phyloP scores from a whole-genome alignment of 2,888 invertebrate genomes.

The Clunio marinus region DNA sequence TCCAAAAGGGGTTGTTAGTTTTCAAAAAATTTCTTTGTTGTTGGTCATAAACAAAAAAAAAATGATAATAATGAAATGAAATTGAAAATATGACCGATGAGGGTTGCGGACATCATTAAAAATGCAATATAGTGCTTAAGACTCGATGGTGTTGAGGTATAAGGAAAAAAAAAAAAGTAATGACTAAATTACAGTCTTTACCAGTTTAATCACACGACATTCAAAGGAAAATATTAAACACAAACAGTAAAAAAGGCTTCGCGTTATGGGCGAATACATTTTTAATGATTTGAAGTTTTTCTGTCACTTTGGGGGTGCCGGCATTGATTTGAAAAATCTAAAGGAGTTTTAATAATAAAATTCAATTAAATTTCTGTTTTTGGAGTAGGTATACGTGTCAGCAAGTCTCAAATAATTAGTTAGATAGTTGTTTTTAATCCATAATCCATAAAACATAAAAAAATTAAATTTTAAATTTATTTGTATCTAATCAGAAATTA shows the following conservation, averaged over 20 bases:
- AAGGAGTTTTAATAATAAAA: no score
- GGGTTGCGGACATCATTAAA: constrained; percentile 26
- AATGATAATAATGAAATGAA: not conserved
- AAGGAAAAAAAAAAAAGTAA: constrained; percentile 1
- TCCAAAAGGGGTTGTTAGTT: not conserved
- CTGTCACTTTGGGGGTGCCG: not conserved
- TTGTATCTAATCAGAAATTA: no score
- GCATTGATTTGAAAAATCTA: not conserved
- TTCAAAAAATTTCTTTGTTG: not conserved
- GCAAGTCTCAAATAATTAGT: no score
- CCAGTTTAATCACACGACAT: constrained; percentile 21
- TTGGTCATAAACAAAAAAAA: not conserved
- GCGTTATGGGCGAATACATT: constrained; percentile 30
- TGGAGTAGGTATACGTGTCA: no score
- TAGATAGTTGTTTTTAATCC: no score
- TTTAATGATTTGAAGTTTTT: constrained; percentile 36
- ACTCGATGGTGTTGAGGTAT: constrained; percentile 6
- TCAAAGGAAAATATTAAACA: constrained; percentile 11
- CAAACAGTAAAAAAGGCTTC: constrained; percentile 10
- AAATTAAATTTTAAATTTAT: no score
- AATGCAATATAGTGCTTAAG: constrained; percentile 10
- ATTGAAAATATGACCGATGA: not conserved
- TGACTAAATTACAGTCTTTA: constrained; percentile 36
- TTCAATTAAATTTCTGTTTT: no score
- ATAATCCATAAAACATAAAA: no score